A percentile compares a stretch with the other conserved stretches of the same genome.
These are phyloP conservation scores for Pseudomyrmex dendroicus DNA, from an alignment of 1,140 invertebrate species.

Conservation along the genomic window DNA sequence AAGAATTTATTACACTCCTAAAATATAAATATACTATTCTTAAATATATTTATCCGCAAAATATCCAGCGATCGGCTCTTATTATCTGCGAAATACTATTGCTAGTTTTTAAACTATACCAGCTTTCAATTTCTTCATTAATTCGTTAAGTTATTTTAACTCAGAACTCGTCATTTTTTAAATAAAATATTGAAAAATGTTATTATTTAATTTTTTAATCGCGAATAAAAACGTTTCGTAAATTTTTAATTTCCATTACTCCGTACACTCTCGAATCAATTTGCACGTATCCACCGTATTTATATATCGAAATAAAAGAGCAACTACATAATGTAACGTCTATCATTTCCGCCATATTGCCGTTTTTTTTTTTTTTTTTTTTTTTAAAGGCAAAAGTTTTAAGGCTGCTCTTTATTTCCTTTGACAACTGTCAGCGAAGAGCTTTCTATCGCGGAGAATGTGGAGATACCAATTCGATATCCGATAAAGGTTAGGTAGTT, in stretches of 20 bases:
- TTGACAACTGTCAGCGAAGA: neutral
- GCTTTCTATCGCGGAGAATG: neutral
- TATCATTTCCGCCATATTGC: conserved; percentile 21
- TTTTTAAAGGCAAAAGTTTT: neutral
- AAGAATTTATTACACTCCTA: too few species aligned
- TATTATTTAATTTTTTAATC: neutral
- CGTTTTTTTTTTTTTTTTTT: neutral
- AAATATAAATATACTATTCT: too few species aligned
- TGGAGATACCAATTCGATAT: neutral
- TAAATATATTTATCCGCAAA: too few species aligned
- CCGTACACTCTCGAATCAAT: neutral
- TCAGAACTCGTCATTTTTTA: too few species aligned
- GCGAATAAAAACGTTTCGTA: too few species aligned
- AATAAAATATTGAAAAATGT: neutral
- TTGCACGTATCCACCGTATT: neutral
- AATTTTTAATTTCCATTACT: neutral
- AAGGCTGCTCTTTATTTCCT: neutral
- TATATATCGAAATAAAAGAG: conserved; percentile 31
- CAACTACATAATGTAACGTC: neutral
- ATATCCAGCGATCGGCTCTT: too few species aligned
- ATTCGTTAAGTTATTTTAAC: too few species aligned
- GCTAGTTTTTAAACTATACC: too few species aligned
- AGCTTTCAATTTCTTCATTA: too few species aligned
- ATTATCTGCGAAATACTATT: too few species aligned
- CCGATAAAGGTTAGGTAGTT: conserved; percentile 2